Evolutionary conservation across 2,113 vertebrate species (phyloP).

Genomic region (Myotis lucifugus): DNA sequence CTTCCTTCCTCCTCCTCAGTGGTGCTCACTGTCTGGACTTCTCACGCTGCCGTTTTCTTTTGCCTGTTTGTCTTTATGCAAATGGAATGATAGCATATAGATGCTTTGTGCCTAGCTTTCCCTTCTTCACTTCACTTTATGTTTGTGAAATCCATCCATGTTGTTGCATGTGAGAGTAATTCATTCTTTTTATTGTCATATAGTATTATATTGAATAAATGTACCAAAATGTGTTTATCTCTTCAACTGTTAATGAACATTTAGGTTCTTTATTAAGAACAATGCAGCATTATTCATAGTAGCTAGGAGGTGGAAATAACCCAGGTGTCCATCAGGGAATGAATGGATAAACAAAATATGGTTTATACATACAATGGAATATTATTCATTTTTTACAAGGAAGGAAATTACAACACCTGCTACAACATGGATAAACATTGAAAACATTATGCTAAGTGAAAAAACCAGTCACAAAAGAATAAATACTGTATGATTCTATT

Average conservation of each 20-base stretch:
- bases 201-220: neutral
- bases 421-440: neutral
- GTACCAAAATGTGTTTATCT: neutral
- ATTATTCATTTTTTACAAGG: neutral
- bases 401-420: neutral
- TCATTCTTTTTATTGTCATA: neutral
- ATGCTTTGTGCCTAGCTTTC: neutral
- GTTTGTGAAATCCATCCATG: neutral
- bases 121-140: neutral
- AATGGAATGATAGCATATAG: neutral
- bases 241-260: neutral
- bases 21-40: neutral
- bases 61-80: neutral
- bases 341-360: neutral
- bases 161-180: neutral
- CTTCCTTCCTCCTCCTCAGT: neutral
- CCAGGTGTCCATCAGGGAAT: neutral
- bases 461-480: neutral
- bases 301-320: neutral
- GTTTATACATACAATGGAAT: neutral
- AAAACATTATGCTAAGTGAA: neutral
- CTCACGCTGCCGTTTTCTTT: neutral
- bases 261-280: neutral
- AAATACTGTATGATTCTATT: neutral
- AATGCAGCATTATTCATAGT: neutral